Base-by-base conservation (phyloP, 64 coral and sea anemone genomes). In the Pachyseris speciosa region DNA sequence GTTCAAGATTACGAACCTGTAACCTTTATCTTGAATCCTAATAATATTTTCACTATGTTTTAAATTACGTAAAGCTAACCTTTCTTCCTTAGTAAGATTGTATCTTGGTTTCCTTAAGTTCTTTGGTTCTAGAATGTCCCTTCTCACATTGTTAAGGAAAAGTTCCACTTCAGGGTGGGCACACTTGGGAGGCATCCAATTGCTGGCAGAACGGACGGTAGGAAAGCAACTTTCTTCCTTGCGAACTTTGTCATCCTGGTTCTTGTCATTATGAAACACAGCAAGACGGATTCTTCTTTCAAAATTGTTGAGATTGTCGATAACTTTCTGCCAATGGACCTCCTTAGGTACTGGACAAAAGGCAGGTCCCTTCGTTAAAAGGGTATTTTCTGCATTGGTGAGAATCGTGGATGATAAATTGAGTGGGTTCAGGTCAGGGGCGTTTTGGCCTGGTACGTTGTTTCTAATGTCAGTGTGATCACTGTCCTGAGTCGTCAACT, bases 11-110 rank as follows among this genome's bases (percentile, higher is more conserved):
- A 83, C 78, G 20, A 70, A 38, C 30, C 67, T 70, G 19, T 8
- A 58, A 58, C 19, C 74, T 27, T 83, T 60, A 34, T 83, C 86
- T 40, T 89, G 71, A 89, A 84, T 78, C 50, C 59, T 36, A 87
- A 80, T 80, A 28, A 67, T 19, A 20, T 34, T 51, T 40, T 94
- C 27, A 71, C 26, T 70, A 58, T 94, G 29, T 65, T 58, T 73
- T 83, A 42, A 94, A 45, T 34, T 94, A 64, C 84, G 8, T 12
- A 83, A 9, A 2, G 52, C 50, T 53, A 33, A 9, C 30, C 78
- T 32, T 51, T 83, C 52, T 29, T 24, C 65, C 47, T 57, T 71
- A 28, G 41, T 32, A 32, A 87, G 45, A 73, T 87, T 87, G 53
- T 87, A 3, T 38, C 49, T 87, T 30, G 84, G 65, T 71, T 72